These are phyloP conservation scores for Pogonus chalceus DNA, from an alignment of 1,140 invertebrate genomes.

Conservation along the genomic window DNA sequence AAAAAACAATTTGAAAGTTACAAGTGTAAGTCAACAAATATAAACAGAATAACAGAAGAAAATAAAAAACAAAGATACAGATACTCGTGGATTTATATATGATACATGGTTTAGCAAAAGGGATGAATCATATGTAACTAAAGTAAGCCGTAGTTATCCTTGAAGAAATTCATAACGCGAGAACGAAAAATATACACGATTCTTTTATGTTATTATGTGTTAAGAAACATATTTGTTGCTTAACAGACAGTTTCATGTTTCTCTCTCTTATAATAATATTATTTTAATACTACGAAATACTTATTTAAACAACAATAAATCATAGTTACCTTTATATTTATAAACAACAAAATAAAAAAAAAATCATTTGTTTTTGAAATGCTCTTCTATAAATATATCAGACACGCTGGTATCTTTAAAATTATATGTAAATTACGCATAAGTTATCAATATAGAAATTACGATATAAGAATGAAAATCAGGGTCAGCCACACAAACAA, in stretches of 20 bases:
- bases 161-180: not conserved
- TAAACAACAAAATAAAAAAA: not conserved
- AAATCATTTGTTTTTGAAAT: not conserved
- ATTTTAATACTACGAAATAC: too few relatives aligned
- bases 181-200: not conserved
- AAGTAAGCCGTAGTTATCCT: not conserved
- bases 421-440: not conserved
- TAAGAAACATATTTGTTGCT: not conserved
- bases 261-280: not conserved
- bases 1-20: too few relatives aligned
- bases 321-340: not conserved
- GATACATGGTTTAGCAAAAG: too few relatives aligned
- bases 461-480: too few relatives aligned
- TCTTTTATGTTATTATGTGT: not conserved
- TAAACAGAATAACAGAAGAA: too few relatives aligned
- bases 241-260: not conserved
- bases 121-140: constrained; percentile 1
- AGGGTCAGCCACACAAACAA: too few relatives aligned
- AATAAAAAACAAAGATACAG: not conserved
- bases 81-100: not conserved
- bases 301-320: too few relatives aligned
- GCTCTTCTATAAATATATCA: not conserved
- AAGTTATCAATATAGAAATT: too few relatives aligned
- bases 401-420: not conserved
- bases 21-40: too few relatives aligned